A percentile compares a stretch with the other conserved stretches of the same genome.
These are phyloP conservation scores for Napeogenes inachia DNA, from an alignment of 2,888 invertebrate genomes.

Conservation along the genomic window DNA sequence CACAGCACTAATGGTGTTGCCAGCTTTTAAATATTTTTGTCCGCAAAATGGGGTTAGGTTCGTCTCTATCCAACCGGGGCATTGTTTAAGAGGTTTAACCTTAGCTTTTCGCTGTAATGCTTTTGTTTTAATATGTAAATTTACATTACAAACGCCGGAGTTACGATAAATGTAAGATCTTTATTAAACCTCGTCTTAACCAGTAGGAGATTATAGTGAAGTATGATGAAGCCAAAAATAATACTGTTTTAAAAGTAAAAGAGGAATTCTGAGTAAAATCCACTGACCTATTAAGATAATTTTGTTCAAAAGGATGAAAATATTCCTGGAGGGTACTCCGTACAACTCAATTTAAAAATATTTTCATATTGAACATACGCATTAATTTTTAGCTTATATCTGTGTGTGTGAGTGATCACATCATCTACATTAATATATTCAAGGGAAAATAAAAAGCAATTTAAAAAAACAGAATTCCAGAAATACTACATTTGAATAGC, in stretches of 20 bases:
- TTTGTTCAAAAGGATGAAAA: slow-evolving; percentile 7
- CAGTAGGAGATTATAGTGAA: slow-evolving; percentile 22
- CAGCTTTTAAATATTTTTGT: slow-evolving; percentile 49
- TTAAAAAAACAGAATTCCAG: background rate
- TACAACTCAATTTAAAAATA: background rate
- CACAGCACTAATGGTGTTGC: slow-evolving; percentile 55
- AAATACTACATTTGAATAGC: slow-evolving; percentile 2
- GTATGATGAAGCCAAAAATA: slow-evolving; percentile 8
- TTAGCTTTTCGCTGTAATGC: slow-evolving; percentile 34
- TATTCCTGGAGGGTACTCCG: slow-evolving; percentile 3
- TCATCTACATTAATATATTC: background rate
- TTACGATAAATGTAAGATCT: slow-evolving; percentile 31
- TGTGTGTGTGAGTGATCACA: background rate
- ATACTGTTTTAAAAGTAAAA: slow-evolving; percentile 10
- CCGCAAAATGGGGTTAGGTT: slow-evolving; percentile 54
- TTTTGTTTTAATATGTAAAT: slow-evolving; percentile 43
- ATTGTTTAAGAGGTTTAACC: slow-evolving; percentile 48
- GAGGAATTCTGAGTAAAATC: slow-evolving; percentile 8
- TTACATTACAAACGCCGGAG: slow-evolving; percentile 33
- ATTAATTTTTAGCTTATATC: background rate
- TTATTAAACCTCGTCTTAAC: slow-evolving; percentile 28
- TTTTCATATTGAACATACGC: no score
- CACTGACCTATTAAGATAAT: slow-evolving; percentile 14
- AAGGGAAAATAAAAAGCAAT: background rate
- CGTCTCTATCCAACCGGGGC: slow-evolving; percentile 49